Conservation (phyloP, 30 jellyfish, hydroid and myxozoan species). For the Sanderia malayensis region DNA sequence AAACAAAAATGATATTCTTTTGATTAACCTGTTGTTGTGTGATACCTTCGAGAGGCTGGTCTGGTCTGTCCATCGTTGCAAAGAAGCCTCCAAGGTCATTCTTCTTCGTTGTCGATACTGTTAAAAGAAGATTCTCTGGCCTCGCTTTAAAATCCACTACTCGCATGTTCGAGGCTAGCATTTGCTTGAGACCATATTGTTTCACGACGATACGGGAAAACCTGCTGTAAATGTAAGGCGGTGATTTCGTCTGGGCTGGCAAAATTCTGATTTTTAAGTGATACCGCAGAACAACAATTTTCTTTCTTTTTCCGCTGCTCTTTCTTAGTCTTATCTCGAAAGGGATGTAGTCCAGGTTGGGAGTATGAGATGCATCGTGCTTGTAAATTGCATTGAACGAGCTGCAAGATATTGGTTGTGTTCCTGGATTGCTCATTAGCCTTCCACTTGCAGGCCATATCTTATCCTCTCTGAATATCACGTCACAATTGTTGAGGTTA, state of each 20-base stretch:
- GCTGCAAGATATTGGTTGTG: constrained; percentile 16
- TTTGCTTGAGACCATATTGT: constrained; percentile 43
- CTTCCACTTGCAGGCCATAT: constrained; percentile 56
- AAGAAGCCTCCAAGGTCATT: constrained; percentile 33
- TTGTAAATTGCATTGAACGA: constrained; percentile 42
- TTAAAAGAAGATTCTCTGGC: constrained; percentile 40
- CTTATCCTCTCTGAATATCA: background rate
- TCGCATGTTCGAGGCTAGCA: constrained; percentile 28
- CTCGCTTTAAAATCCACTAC: constrained; percentile 50
- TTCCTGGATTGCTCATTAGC: background rate
- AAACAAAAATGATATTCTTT: constrained; percentile 36
- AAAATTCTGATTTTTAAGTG: constrained; percentile 19
- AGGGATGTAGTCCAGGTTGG: constrained; percentile 47
- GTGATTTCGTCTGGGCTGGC: constrained; percentile 46
- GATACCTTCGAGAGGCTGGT: constrained; percentile 39
- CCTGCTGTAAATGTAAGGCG: constrained; percentile 49
- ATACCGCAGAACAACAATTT: constrained; percentile 4
- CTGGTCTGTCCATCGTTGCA: constrained; percentile 36
- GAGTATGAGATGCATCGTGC: constrained; percentile 53
- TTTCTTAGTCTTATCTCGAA: constrained; percentile 9
- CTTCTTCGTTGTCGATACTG: background rate
- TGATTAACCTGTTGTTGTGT: constrained; percentile 43
- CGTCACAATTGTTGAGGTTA: constrained; percentile 1
- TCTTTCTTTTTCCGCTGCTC: background rate
- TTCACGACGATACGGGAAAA: constrained; percentile 39